Evolutionary conservation across 1,140 invertebrate species (phyloP).

Genomic region (Octopus sinensis): DNA sequence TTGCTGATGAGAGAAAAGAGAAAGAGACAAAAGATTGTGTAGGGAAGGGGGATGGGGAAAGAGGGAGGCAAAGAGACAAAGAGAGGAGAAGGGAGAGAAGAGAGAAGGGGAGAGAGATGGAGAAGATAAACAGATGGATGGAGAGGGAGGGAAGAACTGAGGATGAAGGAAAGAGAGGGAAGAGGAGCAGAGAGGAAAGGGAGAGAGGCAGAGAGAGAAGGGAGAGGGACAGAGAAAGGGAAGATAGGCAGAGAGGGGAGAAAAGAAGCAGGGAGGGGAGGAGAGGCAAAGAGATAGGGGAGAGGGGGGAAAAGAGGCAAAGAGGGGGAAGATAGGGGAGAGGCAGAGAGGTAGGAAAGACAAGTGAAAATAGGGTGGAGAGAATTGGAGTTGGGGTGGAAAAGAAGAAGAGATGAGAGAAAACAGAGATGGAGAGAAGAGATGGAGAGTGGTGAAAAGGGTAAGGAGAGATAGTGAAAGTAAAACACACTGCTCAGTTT

Average conservation of each 20-base stretch:
- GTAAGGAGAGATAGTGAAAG: no score
- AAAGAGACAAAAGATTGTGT: slow-evolving; percentile 19
- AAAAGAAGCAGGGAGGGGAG: background rate
- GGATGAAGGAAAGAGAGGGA: background rate
- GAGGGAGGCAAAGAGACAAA: slow-evolving; percentile 21
- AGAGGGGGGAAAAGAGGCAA: slow-evolving; percentile 18
- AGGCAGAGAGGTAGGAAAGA: no score
- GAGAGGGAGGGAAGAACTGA: slow-evolving; percentile 18
- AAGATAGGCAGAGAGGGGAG: background rate
- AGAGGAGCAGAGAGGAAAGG: background rate
- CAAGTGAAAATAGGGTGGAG: no score
- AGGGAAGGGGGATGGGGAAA: background rate
- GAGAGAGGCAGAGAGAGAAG: background rate
- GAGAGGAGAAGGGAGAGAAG: slow-evolving; percentile 22
- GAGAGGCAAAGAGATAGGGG: slow-evolving; percentile 14
- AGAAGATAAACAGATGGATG: slow-evolving; percentile 22
- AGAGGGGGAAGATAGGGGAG: background rate
- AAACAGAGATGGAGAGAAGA: no score
- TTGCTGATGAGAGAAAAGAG: background rate
- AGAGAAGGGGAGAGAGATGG: slow-evolving; percentile 11
- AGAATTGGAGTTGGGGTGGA: no score
- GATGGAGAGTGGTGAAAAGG: no score
- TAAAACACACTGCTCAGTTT: no score
- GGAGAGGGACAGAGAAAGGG: background rate
- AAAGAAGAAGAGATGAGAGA: no score